A percentile compares a stretch with the other conserved stretches of the same genome.
These are phyloP conservation scores for Apodemia mormo DNA, from an alignment of 2,888 invertebrate species.

Conservation along the genomic window DNA sequence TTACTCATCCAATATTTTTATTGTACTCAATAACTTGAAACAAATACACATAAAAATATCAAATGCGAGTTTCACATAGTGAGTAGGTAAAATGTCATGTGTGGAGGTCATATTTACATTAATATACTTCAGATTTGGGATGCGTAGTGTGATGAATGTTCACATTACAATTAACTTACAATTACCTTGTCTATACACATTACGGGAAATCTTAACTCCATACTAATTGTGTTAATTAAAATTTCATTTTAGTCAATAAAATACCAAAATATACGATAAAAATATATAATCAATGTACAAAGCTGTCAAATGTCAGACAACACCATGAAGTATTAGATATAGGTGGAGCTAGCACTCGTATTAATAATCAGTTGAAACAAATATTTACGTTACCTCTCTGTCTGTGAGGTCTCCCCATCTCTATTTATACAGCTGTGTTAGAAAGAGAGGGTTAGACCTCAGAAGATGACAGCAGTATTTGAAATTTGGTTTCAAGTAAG, in stretches of 20 bases:
- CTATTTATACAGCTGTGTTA: no score
- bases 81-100: conserved; percentile 64
- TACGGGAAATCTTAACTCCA: conserved; percentile 6
- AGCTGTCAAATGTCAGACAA: not conserved
- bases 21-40: conserved; percentile 58
- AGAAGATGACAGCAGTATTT: no score
- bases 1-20: conserved; percentile 77
- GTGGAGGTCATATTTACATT: conserved; percentile 60
- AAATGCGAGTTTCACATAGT: conserved; percentile 63
- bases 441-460: no score
- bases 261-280: conserved; percentile 6
- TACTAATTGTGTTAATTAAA: not conserved
- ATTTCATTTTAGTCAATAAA: not conserved
- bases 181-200: conserved; percentile 23
- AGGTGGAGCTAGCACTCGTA: no score
- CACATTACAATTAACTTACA: conserved; percentile 37
- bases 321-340: no score
- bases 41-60: conserved; percentile 78
- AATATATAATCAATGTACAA: not conserved
- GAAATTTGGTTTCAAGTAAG: no score
- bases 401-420: no score
- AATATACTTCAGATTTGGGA: conserved; percentile 42
- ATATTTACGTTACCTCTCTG: no score
- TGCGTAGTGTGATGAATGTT: conserved; percentile 49
- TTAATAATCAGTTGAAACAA: no score